Evolutionary conservation across 2,888 invertebrate species (phyloP).

Genomic region (Cistogaster globosa): DNA sequence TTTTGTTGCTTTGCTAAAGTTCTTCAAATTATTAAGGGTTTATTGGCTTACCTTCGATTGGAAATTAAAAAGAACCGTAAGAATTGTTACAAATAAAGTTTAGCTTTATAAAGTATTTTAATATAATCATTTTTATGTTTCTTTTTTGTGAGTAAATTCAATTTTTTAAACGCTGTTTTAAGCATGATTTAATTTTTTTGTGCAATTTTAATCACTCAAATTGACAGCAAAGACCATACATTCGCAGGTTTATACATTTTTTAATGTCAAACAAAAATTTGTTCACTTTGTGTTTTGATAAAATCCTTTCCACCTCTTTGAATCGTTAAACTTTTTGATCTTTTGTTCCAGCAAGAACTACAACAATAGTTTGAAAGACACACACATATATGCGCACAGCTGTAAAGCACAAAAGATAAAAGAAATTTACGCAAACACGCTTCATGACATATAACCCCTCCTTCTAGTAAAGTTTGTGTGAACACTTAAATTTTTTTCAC

Average conservation of each 20-base stretch:
- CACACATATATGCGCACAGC: slow-evolving; percentile 1
- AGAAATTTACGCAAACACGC: slow-evolving; percentile 54
- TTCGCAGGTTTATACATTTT: background rate
- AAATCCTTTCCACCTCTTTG: slow-evolving; percentile 55
- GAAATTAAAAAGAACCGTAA: too few species aligned
- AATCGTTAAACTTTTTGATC: slow-evolving; percentile 60
- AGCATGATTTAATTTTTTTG: too few species aligned
- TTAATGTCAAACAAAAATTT: slow-evolving; percentile 5
- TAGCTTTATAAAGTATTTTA: too few species aligned
- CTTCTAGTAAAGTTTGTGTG: background rate
- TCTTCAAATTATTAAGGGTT: too few species aligned
- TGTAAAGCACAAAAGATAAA: slow-evolving; percentile 40
- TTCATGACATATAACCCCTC: slow-evolving; percentile 47
- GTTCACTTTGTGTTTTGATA: slow-evolving; percentile 40
- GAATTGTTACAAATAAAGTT: too few species aligned
- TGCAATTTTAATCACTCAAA: slow-evolving; percentile 43
- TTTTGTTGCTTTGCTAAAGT: too few species aligned
- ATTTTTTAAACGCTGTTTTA: too few species aligned
- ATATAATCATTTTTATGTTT: too few species aligned
- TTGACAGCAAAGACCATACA: slow-evolving; percentile 18
- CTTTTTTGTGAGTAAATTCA: too few species aligned
- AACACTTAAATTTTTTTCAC: background rate
- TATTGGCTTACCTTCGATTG: too few species aligned
- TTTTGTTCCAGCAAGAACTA: background rate
- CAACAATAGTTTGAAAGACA: background rate